Base-by-base conservation (phyloP, 2,888 invertebrate species). In the Orthosia gothica region DNA sequence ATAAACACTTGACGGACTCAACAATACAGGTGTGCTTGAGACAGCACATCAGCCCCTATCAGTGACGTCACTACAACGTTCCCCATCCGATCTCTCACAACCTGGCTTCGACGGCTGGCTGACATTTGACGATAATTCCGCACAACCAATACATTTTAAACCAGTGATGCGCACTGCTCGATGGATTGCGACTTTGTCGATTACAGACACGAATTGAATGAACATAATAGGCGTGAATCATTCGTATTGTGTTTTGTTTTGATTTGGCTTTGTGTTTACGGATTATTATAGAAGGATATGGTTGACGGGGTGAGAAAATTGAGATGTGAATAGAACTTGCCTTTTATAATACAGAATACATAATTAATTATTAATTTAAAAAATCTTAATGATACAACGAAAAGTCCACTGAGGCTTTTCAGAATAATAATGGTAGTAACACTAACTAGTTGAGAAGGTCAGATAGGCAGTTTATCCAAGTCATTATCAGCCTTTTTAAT, bases 101-200 rank as follows among this genome's bases (percentile, higher is more conserved):
- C 81, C 88, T 93, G 92, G 83, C 84, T 85, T 71, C 85, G 92
- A 91, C 93, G 92, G 87, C 81, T 83, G 77, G 84, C 83, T 89
- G 91, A 91, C 90, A 90, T 90, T 90, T 91, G 91, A 87, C 88
- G 92, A 91, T 92, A 92, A 93, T 92, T 80, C 78, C 88, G 89
- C 87, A 83, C 89, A 89, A 89, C 89, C 90, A 91, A 90, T 92
- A 92, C 93, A 93, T 94, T 95, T 93, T 93, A 94, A 94, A 90
- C 86, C 94, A 94, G 85, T 87, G 91, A 88, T 91, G 92, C 94
- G 91, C 79, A 85, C 82, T 75, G 85, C 88, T 85, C 90, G 89
- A 90, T 91, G 90, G 89, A 89, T 92, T 88, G 92, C 86, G 88
- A 93, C 94, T 91, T 92, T 93, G 93, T 93, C 93, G 92, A 94